Evolutionary conservation across 2,797 vertebrate genomes (phyloP), one percentile per base, ranked within the genome.

Genomic region (Cottoperca gobio): DNA sequence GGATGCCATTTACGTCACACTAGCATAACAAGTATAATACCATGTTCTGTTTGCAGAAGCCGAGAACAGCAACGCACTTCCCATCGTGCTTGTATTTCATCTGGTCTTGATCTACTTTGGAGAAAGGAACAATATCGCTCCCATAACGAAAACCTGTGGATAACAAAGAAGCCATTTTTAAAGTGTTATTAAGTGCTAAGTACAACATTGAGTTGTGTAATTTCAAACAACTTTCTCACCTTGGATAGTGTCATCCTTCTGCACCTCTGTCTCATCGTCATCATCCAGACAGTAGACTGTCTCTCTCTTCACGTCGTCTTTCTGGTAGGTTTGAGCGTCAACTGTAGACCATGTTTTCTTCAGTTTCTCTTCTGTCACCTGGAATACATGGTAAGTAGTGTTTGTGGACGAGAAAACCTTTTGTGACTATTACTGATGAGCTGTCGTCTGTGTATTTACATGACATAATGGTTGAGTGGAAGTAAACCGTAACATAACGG

Each of bases 21-120:
- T 10, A 8, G 1, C 8, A 61, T n/a, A 37, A 35, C 17, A 24
- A 49, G 28, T 19, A 24, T 13, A 64, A 14, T 92, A 99, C 98
- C 96, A 89, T 73, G 74, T 86, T 95, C 76, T 96, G 92, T 86
- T 94, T 97, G 72, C 95, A 92, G 85, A 99, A 99, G 78, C 97
- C 98, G 54, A 99, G 92, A 54, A 99, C 95, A 70, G 97, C 93
- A 84, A 99, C 98, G 86, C 96, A 96, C 86, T 99, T 99, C 40
- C 94, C 97, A 71, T 97, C 96, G 0, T 95, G 94, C 91, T 95
- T 97, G 88, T 99, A 99, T 87, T 95, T 99, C 98, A 99, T 99
- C 92, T 99, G 97, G 0, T 99, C 97, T 88, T 99, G 96, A 87
- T 99, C 98, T 71, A 99, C 95, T 93, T 98, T 98, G 61, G 98